Base-by-base conservation (phyloP, 2,888 invertebrate species). In the Dynastes hyllus region DNA sequence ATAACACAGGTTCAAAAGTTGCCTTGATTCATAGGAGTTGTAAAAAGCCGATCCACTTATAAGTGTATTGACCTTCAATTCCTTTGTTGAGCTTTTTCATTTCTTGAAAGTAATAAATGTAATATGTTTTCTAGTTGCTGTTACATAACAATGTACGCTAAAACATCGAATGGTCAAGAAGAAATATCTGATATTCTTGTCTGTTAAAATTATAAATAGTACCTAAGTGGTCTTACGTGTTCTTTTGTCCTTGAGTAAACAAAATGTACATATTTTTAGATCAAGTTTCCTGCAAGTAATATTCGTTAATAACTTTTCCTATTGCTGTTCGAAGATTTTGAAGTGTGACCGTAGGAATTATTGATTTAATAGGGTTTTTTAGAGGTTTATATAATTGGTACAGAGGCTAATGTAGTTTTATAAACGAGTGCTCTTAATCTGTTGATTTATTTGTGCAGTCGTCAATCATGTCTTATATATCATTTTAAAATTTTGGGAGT, bases 41-140 rank as follows among this genome's bases (percentile, higher is more conserved):
- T 70, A 70, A 70, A 55, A 70, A 70, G 53, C 4, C 70, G n/a
- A 70, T 13, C 53, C 70, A 32, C 3, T 32, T n/a, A 53, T 55
- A 70, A 53, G 70, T 70, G 70, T 70, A 70, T 53, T 55, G 70
- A 70, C 70, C 70, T 70, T 70, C 53, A 70, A 53, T 53, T 55
- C 53, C 70, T 29, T 70, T 70, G 70, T 70, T 70, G 53, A 32
- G 53, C 50, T 70, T 70, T 70, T 70, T 70, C 53, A 70, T 55
- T 70, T 55, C 53, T 29, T 55, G 55, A 16, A 70, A 70, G 70
- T 53, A 55, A 55, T 55, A 55, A n/a, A 16, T 22, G 22, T 55
- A 66, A 66, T n/a, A 66, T 16, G 45, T 66, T 66, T 66, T 45
- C 45, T 45, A 45, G 66, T 16, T 66, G 66, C 6, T 45, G 9